A percentile compares a stretch with the other conserved stretches of the same genome.
Evolutionary conservation across 1,140 invertebrate species (phyloP).

Genomic region (Cydia strobilella): DNA sequence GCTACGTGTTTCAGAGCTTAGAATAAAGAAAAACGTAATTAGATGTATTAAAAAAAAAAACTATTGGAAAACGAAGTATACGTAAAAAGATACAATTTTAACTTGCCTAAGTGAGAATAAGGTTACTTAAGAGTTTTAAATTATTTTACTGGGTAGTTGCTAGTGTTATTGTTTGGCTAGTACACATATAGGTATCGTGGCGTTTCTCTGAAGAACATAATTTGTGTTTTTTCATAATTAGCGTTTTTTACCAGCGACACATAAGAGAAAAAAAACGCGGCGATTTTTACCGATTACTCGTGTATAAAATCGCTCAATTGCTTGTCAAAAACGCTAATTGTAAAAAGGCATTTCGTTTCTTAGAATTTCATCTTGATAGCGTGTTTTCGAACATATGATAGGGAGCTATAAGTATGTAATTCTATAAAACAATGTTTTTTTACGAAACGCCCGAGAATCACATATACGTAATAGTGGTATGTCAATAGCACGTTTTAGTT

Average conservation of each 20-base stretch:
- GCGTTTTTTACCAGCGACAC: neutral
- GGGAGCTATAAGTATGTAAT: neutral
- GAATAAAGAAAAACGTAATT: constrained; percentile 66
- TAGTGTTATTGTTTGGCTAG: constrained; percentile 75
- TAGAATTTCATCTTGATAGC: neutral
- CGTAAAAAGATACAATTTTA: constrained; percentile 76
- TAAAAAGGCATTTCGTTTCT: neutral
- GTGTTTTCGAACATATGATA: neutral
- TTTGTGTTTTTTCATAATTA: neutral
- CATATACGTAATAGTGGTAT: constrained; percentile 41
- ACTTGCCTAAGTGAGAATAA: constrained; percentile 79
- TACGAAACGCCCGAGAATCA: neutral
- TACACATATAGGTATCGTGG: neutral
- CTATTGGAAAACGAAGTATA: constrained; percentile 79
- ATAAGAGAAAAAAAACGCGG: neutral
- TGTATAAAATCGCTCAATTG: neutral
- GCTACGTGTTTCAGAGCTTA: constrained; percentile 70
- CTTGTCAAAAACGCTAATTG: neutral
- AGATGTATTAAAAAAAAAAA: constrained; percentile 63
- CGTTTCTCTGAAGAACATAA: neutral
- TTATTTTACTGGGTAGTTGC: constrained; percentile 77
- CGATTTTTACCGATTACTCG: neutral
- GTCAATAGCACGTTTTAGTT: constrained; percentile 65
- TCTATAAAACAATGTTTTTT: neutral
- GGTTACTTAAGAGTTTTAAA: constrained; percentile 76